Base-by-base conservation (phyloP, 2,113 vertebrate species). In the Origma solitaria region DNA sequence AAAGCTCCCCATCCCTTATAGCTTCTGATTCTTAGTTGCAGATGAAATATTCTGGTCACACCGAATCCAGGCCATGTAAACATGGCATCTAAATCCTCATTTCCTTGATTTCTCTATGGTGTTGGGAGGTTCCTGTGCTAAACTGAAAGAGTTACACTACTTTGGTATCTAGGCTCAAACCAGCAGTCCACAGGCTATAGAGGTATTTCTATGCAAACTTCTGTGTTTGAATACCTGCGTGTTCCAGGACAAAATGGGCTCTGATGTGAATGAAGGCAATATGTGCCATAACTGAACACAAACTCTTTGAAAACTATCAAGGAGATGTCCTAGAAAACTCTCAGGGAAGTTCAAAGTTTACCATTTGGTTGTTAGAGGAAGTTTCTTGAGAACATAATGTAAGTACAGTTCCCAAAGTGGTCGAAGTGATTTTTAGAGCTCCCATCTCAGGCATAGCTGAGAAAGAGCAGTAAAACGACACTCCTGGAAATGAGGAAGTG, bases 381-480 rank as follows among this genome's bases (percentile, higher is more conserved):
- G 21, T 56, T 75, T 40, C 53, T 88, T 84, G 72, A 82, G 90
- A 68, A 35, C 10, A 78, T 50, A 72, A 47, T 31, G 13, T 65
- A 87, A 90, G 8, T 11, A 38, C 20, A 53, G 51, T 35, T 71
- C 24, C 35, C 27, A 49, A 79, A 82, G 79, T 28, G 12, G 60
- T 53, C 71, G 51, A 93, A 87, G 22, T 73, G 47, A 8, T 75
- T 73, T 83, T 68, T 35, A 83, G 80, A 78, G 69, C 21, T 90
- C 31, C 66, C 27, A 38, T 70, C 44, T 91, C 68, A 90, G 60
- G n/a, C 38, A 73, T 19, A 31, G 40, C 38, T 95, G 62, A 56
- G 57, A 88, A 65, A 40, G 27, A 90, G 78, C 83, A 94, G 87
- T 93, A 91, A 90, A 95, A 93, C 42, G 53, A 82, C 65, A 57